Conservation (phyloP, 2,113 vertebrate species). For the Pseudorectes ferrugineus region DNA sequence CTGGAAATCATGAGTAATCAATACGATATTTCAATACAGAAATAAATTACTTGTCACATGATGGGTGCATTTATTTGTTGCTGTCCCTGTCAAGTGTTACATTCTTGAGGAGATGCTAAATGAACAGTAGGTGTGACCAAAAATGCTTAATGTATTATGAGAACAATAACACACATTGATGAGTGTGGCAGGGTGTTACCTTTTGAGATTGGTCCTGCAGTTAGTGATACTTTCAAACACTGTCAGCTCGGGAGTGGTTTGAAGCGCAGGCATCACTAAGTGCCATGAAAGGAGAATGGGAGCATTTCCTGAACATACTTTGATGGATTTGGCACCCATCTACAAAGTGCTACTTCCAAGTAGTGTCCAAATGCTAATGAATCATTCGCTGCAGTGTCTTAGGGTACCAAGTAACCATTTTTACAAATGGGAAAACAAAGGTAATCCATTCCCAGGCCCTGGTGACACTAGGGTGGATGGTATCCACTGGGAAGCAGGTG, state of each 20-base stretch:
- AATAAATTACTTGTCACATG: background rate
- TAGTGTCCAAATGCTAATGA: background rate
- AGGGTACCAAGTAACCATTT: background rate
- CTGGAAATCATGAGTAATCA: background rate
- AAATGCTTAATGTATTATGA: background rate
- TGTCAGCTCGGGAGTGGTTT: background rate
- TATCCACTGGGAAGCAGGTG: background rate
- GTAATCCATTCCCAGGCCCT: background rate
- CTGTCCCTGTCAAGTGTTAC: background rate
- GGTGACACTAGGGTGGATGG: background rate
- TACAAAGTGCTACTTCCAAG: background rate
- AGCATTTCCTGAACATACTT: background rate
- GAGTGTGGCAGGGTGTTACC: background rate
- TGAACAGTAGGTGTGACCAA: background rate
- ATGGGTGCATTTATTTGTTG: background rate
- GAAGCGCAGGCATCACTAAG: background rate
- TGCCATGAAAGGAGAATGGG: background rate
- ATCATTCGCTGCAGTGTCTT: background rate
- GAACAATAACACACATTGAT: background rate
- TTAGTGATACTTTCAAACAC: background rate
- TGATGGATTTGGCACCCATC: background rate
- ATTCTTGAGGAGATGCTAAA: background rate
- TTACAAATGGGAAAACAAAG: background rate
- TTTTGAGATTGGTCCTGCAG: fast-evolving
- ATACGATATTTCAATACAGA: background rate